A percentile compares a stretch with the other conserved stretches of the same genome.
Evolutionary conservation across 2,113 vertebrate species (phyloP).

Genomic region (Corythoichthys haematopterus): DNA sequence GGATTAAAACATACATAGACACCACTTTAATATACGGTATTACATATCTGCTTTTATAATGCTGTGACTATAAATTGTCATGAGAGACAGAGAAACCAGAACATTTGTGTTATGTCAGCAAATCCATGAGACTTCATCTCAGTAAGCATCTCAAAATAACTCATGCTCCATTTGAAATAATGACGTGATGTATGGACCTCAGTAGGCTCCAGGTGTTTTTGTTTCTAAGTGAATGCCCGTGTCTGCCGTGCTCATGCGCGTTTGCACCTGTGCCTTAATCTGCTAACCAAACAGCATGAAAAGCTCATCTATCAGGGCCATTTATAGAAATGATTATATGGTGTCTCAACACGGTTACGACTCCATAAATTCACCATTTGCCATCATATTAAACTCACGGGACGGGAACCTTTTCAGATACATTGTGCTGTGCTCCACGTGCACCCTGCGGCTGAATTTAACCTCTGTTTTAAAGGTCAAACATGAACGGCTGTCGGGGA

Average conservation of each 20-base stretch:
- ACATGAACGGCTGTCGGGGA: conserved; percentile 7
- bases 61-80: background rate
- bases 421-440: conserved; percentile 1
- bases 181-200: conserved; percentile 14
- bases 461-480: conserved; percentile 24
- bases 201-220: conserved; percentile 6
- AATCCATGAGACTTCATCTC: background rate
- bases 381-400: conserved; percentile 13
- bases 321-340: conserved; percentile 16
- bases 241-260: conserved; percentile 27
- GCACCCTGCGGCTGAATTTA: conserved; percentile 9
- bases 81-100: background rate
- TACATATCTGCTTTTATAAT: background rate
- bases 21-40: background rate
- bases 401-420: conserved; percentile 19
- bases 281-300: conserved; percentile 11
- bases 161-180: conserved; percentile 26
- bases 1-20: background rate
- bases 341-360: conserved; percentile 34
- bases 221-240: background rate
- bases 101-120: background rate
- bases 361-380: conserved; percentile 32
- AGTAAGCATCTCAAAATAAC: background rate
- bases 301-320: conserved; percentile 42
- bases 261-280: conserved; percentile 41